These are phyloP conservation scores for Malacoraja senta DNA, from an alignment of 2,797 vertebrate species.

Conservation along the genomic window DNA sequence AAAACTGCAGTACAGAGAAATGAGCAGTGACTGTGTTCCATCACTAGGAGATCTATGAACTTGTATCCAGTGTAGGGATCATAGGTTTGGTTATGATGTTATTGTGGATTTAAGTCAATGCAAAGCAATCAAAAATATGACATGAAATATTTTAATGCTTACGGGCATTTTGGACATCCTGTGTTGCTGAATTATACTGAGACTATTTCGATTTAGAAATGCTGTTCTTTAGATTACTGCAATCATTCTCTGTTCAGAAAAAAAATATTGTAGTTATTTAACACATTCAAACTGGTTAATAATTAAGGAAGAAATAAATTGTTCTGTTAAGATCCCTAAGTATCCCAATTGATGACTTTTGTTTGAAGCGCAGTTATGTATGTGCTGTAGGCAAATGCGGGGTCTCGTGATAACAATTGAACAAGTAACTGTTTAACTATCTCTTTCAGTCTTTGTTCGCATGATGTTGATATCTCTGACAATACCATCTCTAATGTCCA, in stretches of 20 bases:
- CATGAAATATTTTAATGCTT: not conserved
- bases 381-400: not conserved
- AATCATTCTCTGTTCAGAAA: not conserved
- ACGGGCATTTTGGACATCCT: not conserved
- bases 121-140: not conserved
- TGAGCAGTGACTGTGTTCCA: not conserved
- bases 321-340: not conserved
- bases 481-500: not conserved
- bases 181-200: not conserved
- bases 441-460: not conserved
- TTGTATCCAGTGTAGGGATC: not conserved
- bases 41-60: not conserved
- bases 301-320: not conserved
- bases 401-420: not conserved
- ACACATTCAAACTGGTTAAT: not conserved
- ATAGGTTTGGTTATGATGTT: not conserved
- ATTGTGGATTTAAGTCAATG: not conserved
- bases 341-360: not conserved
- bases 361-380: not conserved
- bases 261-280: not conserved
- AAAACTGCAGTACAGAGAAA: not conserved
- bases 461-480: no score
- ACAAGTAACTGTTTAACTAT: not conserved
- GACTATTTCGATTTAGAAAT: not conserved
- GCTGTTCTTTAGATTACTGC: not conserved